Evolutionary conservation across 2,888 invertebrate species (phyloP).

Genomic region (Melieria omissa): DNA sequence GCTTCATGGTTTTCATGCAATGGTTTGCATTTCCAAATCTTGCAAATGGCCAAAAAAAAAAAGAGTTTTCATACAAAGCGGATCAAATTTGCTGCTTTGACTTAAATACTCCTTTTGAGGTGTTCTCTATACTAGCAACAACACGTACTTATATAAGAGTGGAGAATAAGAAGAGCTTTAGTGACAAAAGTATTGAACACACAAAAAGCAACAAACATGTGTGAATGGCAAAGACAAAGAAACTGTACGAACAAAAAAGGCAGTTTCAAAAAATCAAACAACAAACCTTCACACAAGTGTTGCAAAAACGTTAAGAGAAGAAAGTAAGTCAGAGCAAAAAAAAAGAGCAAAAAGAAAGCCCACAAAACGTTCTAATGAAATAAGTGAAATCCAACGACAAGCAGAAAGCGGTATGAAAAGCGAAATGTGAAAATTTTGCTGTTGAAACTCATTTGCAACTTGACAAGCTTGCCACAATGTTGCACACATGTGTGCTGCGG

Average conservation of each 20-base stretch:
- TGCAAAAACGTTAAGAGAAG: neutral
- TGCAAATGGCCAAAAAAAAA: too few relatives aligned
- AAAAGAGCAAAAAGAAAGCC: neutral
- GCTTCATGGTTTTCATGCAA: too few relatives aligned
- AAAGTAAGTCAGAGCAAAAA: constrained; percentile 7
- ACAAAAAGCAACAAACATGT: too few relatives aligned
- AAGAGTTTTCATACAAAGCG: neutral
- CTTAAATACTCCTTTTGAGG: neutral
- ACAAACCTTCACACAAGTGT: constrained; percentile 4
- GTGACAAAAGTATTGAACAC: neutral
- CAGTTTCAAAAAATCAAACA: constrained; percentile 1
- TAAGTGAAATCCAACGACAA: neutral
- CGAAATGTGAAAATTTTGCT: constrained; percentile 22
- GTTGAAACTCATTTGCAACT: constrained; percentile 31
- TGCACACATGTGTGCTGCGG: constrained; percentile 8
- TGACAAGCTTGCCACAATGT: constrained; percentile 33
- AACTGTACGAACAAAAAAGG: neutral
- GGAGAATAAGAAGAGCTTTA: neutral
- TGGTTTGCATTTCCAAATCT: too few relatives aligned
- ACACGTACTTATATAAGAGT: too few relatives aligned
- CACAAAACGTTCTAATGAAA: neutral
- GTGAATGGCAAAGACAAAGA: neutral
- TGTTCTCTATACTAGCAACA: too few relatives aligned
- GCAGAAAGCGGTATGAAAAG: neutral
- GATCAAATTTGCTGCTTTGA: neutral